Conservation (phyloP, 2,888 invertebrate genomes). For the Brachylomia viminalis region DNA sequence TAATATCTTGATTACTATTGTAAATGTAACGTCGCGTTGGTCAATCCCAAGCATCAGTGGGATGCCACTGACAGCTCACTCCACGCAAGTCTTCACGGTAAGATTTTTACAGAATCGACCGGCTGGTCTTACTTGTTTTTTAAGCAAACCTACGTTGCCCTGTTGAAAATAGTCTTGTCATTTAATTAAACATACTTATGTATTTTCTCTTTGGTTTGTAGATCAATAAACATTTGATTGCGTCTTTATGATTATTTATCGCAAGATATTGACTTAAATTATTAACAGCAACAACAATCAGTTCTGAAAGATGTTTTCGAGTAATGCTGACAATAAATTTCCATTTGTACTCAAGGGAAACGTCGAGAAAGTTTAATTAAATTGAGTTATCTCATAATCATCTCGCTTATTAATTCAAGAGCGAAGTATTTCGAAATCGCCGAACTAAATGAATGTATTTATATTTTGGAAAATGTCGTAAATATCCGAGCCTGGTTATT, state of each 20-base stretch:
- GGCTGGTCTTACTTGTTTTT: not conserved
- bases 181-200: too few relatives aligned
- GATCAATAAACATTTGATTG: not conserved
- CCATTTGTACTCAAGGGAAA: constrained; percentile 45
- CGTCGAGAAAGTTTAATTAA: constrained; percentile 61
- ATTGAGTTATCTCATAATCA: constrained; percentile 58
- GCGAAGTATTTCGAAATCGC: constrained; percentile 38
- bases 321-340: constrained; percentile 55
- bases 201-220: not conserved
- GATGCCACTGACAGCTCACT: too few relatives aligned
- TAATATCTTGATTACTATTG: too few relatives aligned
- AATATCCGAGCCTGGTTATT: not conserved
- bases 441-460: constrained; percentile 29
- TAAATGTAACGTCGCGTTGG: too few relatives aligned
- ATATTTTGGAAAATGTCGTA: constrained; percentile 20
- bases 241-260: constrained; percentile 29
- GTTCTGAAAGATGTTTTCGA: constrained; percentile 40
- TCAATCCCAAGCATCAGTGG: too few relatives aligned
- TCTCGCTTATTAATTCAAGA: constrained; percentile 57
- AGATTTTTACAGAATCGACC: too few relatives aligned
- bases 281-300: constrained; percentile 47
- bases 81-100: too few relatives aligned
- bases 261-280: constrained; percentile 34
- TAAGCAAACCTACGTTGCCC: not conserved
- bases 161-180: not conserved